Evolutionary conservation across 2,113 vertebrate species (phyloP), one percentile per base, ranked within the genome.

Genomic region (Dromas ardeola): DNA sequence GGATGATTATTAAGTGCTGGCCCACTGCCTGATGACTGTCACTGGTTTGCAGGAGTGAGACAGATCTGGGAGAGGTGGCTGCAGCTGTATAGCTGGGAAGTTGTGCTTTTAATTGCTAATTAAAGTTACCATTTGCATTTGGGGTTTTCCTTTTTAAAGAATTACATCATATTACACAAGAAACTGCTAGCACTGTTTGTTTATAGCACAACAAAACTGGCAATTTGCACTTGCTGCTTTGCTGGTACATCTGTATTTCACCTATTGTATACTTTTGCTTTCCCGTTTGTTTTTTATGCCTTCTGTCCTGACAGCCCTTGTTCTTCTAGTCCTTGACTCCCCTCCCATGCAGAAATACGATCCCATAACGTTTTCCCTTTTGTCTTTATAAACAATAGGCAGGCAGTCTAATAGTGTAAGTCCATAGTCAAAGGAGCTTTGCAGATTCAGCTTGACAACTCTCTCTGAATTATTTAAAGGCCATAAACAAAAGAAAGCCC

Each of bases 391-490:
- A 95, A 96, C 94, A 94, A 84, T 77, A 91, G 90, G 79, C 85
- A 74, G 43, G 56, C 76, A 88, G 67, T 16, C 76, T 90, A 53
- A 88, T 70, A 81, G 80, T 2, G 0, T 32, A 47, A 94, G 73
- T 47, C 93, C 67, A 55, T 91, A 95, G 94, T 95, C 91, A 96
- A 86, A 84, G 93, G 86, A 94, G 91, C 83, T 88, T 90, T 96
- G 91, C 66, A 58, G 84, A 85, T 94, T 94, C 74, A 80, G 62
- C 78, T 88, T 95, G 94, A 91, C 94, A 96, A 3, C 78, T 94
- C 78, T 91, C 62, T 85, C 88, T 96, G 92, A 97, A 96, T 97
- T 97, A 95, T 93, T 97, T 97, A 97, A 95, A 82, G 81, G 59
- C 67, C 3, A 5, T 90, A 90, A 96, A 97, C 63, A 88, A 94